Conservation (phyloP, 1,140 invertebrate species). For the Anastrepha obliqua region DNA sequence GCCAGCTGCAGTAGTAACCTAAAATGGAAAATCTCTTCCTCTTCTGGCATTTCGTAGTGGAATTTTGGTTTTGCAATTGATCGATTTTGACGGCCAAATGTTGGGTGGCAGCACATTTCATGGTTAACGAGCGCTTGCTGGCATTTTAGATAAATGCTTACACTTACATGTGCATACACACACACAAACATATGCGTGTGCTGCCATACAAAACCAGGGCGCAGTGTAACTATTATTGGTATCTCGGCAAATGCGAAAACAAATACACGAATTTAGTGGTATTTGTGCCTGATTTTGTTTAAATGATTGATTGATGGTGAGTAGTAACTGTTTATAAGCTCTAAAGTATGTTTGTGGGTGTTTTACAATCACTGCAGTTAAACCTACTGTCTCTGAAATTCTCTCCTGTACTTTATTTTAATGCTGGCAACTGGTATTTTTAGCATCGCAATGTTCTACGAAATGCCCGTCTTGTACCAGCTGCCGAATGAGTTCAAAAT, state of each 20-base stretch:
- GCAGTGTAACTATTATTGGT: too few relatives aligned
- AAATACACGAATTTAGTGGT: too few relatives aligned
- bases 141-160: not conserved
- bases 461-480: too few relatives aligned
- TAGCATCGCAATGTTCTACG: too few relatives aligned
- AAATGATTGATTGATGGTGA: constrained; percentile 2
- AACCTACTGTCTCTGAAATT: too few relatives aligned
- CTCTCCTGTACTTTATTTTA: too few relatives aligned
- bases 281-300: not conserved
- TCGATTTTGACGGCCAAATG: constrained; percentile 29
- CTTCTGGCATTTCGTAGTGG: not conserved
- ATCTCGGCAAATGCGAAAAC: too few relatives aligned
- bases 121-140: constrained; percentile 22
- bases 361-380: too few relatives aligned
- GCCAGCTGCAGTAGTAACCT: not conserved
- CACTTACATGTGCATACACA: not conserved
- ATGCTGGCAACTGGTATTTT: too few relatives aligned
- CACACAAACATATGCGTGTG: not conserved
- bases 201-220: too few relatives aligned
- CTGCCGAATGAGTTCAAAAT: too few relatives aligned
- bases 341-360: not conserved
- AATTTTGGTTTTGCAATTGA: constrained; percentile 37
- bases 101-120: not conserved
- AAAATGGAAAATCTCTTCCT: not conserved
- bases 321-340: not conserved